Base-by-base conservation (phyloP, 1,140 invertebrate genomes). In the Acromyrmex echinatior region DNA sequence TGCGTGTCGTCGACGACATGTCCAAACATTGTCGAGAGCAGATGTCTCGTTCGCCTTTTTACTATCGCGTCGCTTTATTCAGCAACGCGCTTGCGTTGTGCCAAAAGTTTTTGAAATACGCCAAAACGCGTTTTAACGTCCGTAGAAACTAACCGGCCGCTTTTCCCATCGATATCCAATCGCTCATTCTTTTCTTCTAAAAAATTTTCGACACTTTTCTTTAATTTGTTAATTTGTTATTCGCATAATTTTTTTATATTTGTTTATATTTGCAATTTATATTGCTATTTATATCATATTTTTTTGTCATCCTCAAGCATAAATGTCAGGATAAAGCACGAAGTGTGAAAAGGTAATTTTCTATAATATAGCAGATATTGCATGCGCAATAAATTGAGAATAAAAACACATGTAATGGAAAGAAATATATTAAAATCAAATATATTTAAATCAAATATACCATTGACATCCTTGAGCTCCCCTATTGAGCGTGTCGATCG, bases 11-110 rank as follows among this genome's bases (percentile, higher is more conserved):
- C 87, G 88, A 76, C 80, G 88, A 91, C 88, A 89, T 93, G 93
- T 95, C 92, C 93, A 95, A 95, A 95, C 91, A 95, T 94, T 95
- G 94, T 95, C 93, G 93, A 91, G 92, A 88, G 92, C 94, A 95
- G 94, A 95, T 94, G 94, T 94, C 91, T 86, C 84, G 65, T 68
- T 78, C 74, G 53, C 78, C 68, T 90, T 90, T 90, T 90, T 91
- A 91, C 89, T 66, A 88, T 56, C 82, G 86, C 39, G 86, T 86
- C 74, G 60, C 25, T 73, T 66, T 73, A 86, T 88, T 87, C 74
- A 74, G 58, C 53, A 76, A 14, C 74, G 53, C 70, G 45, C 53
- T 68, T 58, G 65, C 49, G 89, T 80, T 77, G 73, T 82, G 77
- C 78, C 60, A 60, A 58, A 92, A 92, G 87, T 92, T 92, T 90